phyloP scores from a whole-genome alignment of 2,888 invertebrate genomes.

The Melangyna quadrimaculata region DNA sequence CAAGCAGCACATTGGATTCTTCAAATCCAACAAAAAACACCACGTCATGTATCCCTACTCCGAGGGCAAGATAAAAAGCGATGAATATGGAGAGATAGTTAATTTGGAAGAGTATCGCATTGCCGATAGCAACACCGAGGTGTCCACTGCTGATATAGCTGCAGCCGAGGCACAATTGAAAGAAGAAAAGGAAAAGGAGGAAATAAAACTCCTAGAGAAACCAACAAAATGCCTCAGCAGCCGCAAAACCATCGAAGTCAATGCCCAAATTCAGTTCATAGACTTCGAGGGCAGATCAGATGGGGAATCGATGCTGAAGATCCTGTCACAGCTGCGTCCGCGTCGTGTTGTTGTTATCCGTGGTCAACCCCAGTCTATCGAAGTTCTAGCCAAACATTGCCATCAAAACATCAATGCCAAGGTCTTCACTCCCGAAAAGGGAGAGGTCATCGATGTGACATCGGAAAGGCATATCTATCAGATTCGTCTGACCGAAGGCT shows the following conservation, averaged over 20 bases:
- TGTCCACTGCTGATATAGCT: constrained; percentile 74
- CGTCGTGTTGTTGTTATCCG: constrained; percentile 90
- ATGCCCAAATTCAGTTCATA: constrained; percentile 94
- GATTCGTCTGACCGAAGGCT: constrained; percentile 94
- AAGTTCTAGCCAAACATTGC: constrained; percentile 86
- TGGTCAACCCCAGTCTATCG: constrained; percentile 86
- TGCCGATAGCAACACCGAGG: constrained; percentile 84
- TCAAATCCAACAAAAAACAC: constrained; percentile 93
- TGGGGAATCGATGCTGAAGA: constrained; percentile 91
- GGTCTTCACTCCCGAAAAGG: constrained; percentile 91
- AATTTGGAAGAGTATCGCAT: constrained; percentile 95
- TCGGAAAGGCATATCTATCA: constrained; percentile 99
- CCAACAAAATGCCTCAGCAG: constrained; percentile 94
- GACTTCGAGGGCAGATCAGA: constrained; percentile 98
- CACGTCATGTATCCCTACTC: constrained; percentile 98
- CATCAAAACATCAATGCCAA: constrained; percentile 86
- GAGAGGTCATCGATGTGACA: constrained; percentile 95
- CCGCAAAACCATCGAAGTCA: constrained; percentile 88
- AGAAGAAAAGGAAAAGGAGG: constrained; percentile 71
- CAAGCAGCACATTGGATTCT: constrained; percentile 88
- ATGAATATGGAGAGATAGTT: constrained; percentile 98
- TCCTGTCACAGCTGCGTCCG: constrained; percentile 91
- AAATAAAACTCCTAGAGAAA: constrained; percentile 84
- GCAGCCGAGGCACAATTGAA: constrained; percentile 76
- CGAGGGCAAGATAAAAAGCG: constrained; percentile 94